Conservation (phyloP, 2,113 vertebrate genomes). For the Ciconia stormi region DNA sequence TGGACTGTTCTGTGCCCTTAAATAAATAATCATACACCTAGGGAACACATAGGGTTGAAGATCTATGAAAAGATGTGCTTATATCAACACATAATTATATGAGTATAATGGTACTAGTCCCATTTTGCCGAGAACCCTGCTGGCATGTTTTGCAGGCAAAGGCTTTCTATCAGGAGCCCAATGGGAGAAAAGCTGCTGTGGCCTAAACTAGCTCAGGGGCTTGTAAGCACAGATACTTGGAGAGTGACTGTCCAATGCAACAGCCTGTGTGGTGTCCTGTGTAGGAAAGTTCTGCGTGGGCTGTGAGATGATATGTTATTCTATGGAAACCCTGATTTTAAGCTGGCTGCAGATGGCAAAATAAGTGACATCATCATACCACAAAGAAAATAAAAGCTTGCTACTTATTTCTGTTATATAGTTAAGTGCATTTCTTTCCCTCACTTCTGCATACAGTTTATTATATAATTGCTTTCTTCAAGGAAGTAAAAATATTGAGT, state of each 20-base stretch:
- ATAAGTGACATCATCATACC: neutral
- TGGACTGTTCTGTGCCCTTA: neutral
- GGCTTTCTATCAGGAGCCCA: neutral
- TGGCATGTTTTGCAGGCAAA: neutral
- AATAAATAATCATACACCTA: neutral
- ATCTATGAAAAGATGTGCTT: neutral
- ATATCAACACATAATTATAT: neutral
- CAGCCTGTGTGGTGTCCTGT: neutral
- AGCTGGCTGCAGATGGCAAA: neutral
- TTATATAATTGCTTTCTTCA: neutral
- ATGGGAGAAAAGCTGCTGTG: neutral
- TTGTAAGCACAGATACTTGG: accelerated
- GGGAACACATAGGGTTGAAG: neutral
- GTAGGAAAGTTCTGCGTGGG: neutral
- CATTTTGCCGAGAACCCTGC: neutral
- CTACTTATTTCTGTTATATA: neutral
- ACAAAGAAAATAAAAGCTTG: neutral
- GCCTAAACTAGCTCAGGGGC: neutral
- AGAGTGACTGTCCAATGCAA: neutral
- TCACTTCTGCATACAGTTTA: neutral
- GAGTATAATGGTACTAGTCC: neutral
- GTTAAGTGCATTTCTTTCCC: neutral
- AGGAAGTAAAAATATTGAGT: neutral
- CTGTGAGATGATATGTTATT: neutral
- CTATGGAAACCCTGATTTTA: neutral